Conservation (phyloP, 2,113 vertebrate species). For the Aphyosemion australe region DNA sequence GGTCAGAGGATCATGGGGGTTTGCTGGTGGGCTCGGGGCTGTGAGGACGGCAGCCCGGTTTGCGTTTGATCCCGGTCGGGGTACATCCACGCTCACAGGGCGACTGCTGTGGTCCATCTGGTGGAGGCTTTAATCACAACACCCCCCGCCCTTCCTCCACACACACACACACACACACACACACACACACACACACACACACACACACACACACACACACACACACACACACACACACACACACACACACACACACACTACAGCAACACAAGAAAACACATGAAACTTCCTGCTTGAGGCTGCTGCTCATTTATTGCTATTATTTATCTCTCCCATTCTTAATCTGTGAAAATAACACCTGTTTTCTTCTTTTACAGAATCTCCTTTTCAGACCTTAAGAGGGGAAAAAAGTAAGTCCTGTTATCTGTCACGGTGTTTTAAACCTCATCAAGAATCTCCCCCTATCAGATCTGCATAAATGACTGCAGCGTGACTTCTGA, state of each 20-base stretch:
- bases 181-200: slow-evolving; percentile 9
- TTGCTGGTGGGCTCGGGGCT: slow-evolving; percentile 58
- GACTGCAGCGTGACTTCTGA: slow-evolving; percentile 46
- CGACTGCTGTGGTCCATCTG: slow-evolving; percentile 82
- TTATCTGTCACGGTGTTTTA: slow-evolving; percentile 32
- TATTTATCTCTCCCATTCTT: slow-evolving; percentile 27
- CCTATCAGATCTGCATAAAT: slow-evolving; percentile 51
- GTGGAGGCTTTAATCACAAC: slow-evolving; percentile 74
- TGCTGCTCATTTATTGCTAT: slow-evolving; percentile 38
- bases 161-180: slow-evolving; percentile 25
- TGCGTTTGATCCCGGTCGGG: slow-evolving; percentile 79
- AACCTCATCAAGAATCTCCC: slow-evolving; percentile 31
- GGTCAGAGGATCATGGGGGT: slow-evolving; percentile 37
- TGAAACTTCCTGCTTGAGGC: slow-evolving; percentile 14
- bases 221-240: slow-evolving; percentile 2
- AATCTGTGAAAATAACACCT: slow-evolving; percentile 5
- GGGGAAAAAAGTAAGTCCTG: slow-evolving; percentile 11
- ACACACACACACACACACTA: slow-evolving; percentile 26
- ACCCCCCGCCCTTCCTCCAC: slow-evolving; percentile 25
- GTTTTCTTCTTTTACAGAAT: slow-evolving; percentile 16
- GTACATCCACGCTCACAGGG: slow-evolving; percentile 71
- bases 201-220: slow-evolving; percentile 23
- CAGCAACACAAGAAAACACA: slow-evolving; percentile 15
- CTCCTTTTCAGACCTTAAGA: slow-evolving; percentile 7
- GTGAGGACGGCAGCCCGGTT: slow-evolving; percentile 58